Evolutionary conservation across 2,888 invertebrate species (phyloP), one percentile per base, ranked within the genome.

Genomic region (Xestia rhomboidea): DNA sequence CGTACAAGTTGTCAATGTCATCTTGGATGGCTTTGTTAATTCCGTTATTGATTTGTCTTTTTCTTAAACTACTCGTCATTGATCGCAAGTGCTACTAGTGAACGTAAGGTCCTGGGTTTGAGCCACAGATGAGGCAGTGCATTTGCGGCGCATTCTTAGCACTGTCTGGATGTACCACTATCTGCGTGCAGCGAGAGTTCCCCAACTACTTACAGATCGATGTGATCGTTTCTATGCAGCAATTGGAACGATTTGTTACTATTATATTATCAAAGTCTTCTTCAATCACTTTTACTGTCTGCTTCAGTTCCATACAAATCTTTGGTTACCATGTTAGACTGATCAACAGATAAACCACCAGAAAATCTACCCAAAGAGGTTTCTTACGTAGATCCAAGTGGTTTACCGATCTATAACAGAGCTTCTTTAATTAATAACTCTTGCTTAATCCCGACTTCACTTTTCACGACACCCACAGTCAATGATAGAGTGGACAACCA

Each of bases 1-100:
- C 51, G 69, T 67, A 73, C 15, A 69, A 82, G 49, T 62, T 81
- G 81, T 73, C 81, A 76, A n/a, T 66, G 68, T 41, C 54, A 70
- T 49, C 69, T 24, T 54, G 1, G 38, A 63, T 70, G 49, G 46
- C 18, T 49, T 68, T 68, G 62, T 54, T 27, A 44, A 44, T 79
- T 57, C 38, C n/a, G 11, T 44, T 54, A 18, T 34, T 34, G 21
- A 38, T 10, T 7, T 27, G n/a, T n/a, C 18, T 64, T 64, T 41
- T n/a, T 41, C 15, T 27, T 57, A 15, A 15, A 8, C 7, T 60
- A 60, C 60, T 30, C 18, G 27, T 27, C 18, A 8, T 57, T 57
- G 27, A n/a, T 2, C 57, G 27, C 30, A 7, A 30, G 57, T 0
- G 7, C 8, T 27, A 27, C 15, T 27, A 1, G 5, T 34, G 21